phyloP scores from a whole-genome alignment of 2,797 vertebrate species.

The Serranus cabrilla region DNA sequence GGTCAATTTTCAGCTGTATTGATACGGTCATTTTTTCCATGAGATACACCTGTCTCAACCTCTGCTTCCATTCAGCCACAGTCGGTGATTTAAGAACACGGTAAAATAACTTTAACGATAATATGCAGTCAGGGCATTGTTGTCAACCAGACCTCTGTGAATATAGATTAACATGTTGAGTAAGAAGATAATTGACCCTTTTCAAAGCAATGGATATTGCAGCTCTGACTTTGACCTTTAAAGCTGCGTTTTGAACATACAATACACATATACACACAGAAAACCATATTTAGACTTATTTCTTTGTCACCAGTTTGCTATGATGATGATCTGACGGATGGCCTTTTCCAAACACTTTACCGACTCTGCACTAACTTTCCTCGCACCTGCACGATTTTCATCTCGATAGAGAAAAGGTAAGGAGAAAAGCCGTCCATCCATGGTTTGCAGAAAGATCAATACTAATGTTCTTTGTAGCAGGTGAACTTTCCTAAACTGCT shows the following conservation, averaged over 20 bases:
- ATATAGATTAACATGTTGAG: too few relatives aligned
- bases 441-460: neutral
- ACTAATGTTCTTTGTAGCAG: neutral
- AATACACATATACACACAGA: neutral
- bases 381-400: constrained; percentile 84
- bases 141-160: too few relatives aligned
- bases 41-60: too few relatives aligned
- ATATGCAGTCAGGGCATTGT: too few relatives aligned
- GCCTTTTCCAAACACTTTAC: constrained; percentile 89
- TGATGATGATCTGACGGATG: constrained; percentile 93
- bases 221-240: neutral
- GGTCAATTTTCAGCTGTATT: too few relatives aligned
- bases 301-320: constrained; percentile 90
- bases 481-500: too few relatives aligned
- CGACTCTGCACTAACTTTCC: constrained; percentile 85
- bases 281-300: neutral
- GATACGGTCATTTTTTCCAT: too few relatives aligned
- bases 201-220: too few relatives aligned
- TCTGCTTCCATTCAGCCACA: too few relatives aligned
- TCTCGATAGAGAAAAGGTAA: constrained; percentile 93
- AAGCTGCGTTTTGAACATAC: neutral
- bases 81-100: too few relatives aligned
- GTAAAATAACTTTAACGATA: too few relatives aligned
- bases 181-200: too few relatives aligned
- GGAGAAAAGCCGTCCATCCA: neutral